Evolutionary conservation across 2,113 vertebrate genomes (phyloP).

Genomic region (Vombatus ursinus): DNA sequence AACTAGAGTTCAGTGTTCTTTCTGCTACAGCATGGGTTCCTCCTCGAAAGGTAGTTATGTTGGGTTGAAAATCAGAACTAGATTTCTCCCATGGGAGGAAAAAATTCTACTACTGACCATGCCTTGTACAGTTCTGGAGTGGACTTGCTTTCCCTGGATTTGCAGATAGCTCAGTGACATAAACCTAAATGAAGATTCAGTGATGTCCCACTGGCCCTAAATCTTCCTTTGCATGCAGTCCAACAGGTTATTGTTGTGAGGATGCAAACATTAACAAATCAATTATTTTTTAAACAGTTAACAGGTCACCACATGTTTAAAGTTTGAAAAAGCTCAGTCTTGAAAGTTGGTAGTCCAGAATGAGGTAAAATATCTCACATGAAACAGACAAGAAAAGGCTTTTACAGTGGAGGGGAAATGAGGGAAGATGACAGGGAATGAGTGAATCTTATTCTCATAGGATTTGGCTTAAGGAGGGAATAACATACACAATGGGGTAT

Average conservation of each 20-base stretch:
- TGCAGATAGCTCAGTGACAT: background rate
- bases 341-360: conserved; percentile 41
- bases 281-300: conserved; percentile 54
- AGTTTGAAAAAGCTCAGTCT: conserved; percentile 63
- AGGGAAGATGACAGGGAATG: too few relatives aligned
- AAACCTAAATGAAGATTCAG: conserved; percentile 20
- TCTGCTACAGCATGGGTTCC: background rate
- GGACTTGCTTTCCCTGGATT: background rate
- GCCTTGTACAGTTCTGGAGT: background rate
- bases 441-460: too few relatives aligned
- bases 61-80: background rate
- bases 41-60: background rate
- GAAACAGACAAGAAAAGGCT: too few relatives aligned
- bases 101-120: background rate
- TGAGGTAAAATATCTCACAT: too few relatives aligned
- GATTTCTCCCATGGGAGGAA: background rate
- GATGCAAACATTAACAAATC: conserved; percentile 53
- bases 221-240: conserved; percentile 40
- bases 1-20: background rate
- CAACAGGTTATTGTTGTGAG: conserved; percentile 29
- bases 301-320: conserved; percentile 60
- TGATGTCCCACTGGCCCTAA: conserved; percentile 39
- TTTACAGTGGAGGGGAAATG: too few relatives aligned
- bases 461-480: too few relatives aligned
- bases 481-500: too few relatives aligned